These are phyloP conservation scores for Malacosoma neustria DNA, from an alignment of 2,888 invertebrate genomes.

Conservation along the genomic window DNA sequence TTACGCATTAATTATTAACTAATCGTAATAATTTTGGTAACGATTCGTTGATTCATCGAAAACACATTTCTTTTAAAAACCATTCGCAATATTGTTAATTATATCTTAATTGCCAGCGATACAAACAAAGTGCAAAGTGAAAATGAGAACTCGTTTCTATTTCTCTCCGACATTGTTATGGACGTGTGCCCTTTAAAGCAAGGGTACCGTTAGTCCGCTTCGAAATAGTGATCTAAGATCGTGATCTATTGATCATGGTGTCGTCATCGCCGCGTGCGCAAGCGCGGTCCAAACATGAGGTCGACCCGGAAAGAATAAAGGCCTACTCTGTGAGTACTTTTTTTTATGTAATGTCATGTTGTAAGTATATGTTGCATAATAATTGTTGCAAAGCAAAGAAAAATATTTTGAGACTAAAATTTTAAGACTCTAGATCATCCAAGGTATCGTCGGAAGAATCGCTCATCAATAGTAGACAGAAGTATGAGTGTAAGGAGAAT, in stretches of 20 bases:
- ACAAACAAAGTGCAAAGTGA: neutral
- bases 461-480: too few relatives aligned
- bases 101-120: neutral
- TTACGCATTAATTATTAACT: too few relatives aligned
- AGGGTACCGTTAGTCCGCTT: slow-evolving; percentile 14
- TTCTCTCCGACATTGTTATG: slow-evolving; percentile 3
- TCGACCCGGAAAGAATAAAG: slow-evolving; percentile 68
- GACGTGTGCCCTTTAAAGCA: slow-evolving; percentile 16
- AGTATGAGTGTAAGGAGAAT: too few relatives aligned
- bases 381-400: too few relatives aligned
- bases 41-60: too few relatives aligned
- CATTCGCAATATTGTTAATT: neutral
- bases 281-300: slow-evolving; percentile 57
- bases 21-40: too few relatives aligned
- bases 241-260: slow-evolving; percentile 68
- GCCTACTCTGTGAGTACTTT: slow-evolving; percentile 64
- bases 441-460: too few relatives aligned
- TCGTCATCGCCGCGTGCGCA: slow-evolving; percentile 70
- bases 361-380: too few relatives aligned
- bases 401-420: too few relatives aligned
- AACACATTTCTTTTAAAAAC: too few relatives aligned
- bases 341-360: too few relatives aligned
- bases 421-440: too few relatives aligned
- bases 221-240: slow-evolving; percentile 40
- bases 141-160: neutral